Evolutionary conservation across 2,113 vertebrate species (phyloP).

Genomic region (Ictalurus furcatus): DNA sequence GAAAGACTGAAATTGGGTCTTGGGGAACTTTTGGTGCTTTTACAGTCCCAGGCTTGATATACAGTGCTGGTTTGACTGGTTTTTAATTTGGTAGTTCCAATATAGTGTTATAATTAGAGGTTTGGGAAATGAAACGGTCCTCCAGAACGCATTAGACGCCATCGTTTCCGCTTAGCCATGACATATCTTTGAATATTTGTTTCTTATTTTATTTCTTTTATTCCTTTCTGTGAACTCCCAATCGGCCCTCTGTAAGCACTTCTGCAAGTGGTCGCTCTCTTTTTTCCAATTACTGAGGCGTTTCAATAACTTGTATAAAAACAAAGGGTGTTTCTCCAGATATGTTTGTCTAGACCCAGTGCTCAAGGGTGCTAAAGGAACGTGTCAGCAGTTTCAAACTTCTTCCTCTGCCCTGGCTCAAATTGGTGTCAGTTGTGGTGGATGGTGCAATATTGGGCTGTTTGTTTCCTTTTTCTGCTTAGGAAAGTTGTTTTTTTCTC

Average conservation of each 20-base stretch:
- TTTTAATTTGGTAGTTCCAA: background rate
- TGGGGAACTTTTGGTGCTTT: background rate
- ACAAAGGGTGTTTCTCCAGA: background rate
- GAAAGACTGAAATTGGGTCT: background rate
- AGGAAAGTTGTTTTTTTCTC: slow-evolving; percentile 35
- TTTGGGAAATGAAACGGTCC: background rate
- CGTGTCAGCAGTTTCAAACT: slow-evolving; percentile 16
- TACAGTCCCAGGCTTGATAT: background rate
- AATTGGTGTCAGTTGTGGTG: background rate
- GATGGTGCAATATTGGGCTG: background rate
- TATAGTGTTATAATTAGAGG: background rate
- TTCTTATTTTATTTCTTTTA: background rate
- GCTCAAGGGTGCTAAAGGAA: slow-evolving; percentile 2
- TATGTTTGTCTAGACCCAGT: background rate
- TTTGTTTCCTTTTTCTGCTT: slow-evolving; percentile 49
- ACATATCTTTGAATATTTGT: background rate
- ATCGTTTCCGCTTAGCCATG: background rate
- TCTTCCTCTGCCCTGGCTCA: background rate
- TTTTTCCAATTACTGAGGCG: background rate
- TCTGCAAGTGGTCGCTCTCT: background rate
- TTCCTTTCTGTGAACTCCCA: background rate
- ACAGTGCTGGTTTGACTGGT: background rate
- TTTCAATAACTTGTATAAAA: background rate
- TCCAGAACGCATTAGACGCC: background rate
- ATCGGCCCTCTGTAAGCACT: background rate